Conservation (phyloP, 2,113 vertebrate genomes). For the Lates calcarifer region DNA sequence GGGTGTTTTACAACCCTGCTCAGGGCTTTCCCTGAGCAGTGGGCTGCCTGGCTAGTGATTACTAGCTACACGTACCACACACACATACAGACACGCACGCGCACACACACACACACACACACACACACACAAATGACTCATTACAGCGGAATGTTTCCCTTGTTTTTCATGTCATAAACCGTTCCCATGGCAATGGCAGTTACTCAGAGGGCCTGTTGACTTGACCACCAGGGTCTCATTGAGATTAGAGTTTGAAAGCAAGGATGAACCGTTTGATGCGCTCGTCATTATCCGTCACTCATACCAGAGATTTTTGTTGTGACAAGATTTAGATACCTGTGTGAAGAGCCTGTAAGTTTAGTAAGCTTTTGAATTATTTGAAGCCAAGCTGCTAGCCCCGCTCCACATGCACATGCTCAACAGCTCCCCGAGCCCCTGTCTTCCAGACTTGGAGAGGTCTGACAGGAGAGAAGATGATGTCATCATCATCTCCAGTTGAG, state of each 20-base stretch:
- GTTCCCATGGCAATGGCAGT: slow-evolving; percentile 73
- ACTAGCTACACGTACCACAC: slow-evolving; percentile 61
- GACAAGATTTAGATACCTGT: slow-evolving; percentile 26
- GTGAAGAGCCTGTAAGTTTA: neutral
- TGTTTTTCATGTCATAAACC: slow-evolving; percentile 80
- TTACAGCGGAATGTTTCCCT: slow-evolving; percentile 77
- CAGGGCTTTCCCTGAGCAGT: slow-evolving; percentile 79
- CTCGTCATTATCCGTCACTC: slow-evolving; percentile 14
- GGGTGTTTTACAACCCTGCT: slow-evolving; percentile 70
- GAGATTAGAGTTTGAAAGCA: slow-evolving; percentile 49
- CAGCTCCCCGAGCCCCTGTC: slow-evolving; percentile 17
- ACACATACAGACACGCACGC: slow-evolving; percentile 41
- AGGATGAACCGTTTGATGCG: slow-evolving; percentile 42
- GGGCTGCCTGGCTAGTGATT: slow-evolving; percentile 73
- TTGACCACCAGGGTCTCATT: slow-evolving; percentile 71
- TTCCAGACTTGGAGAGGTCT: slow-evolving; percentile 48
- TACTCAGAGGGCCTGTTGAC: slow-evolving; percentile 62
- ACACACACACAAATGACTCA: slow-evolving; percentile 71
- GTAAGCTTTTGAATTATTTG: slow-evolving; percentile 13
- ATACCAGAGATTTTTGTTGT: neutral
- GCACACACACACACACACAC: slow-evolving; percentile 48
- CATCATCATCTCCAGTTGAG: slow-evolving; percentile 73
- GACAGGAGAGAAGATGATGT: slow-evolving; percentile 67
- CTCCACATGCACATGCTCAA: neutral
- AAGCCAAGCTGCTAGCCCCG: neutral